phyloP scores from a whole-genome alignment of 2,888 invertebrate species.

The Amphipoea oculea region DNA sequence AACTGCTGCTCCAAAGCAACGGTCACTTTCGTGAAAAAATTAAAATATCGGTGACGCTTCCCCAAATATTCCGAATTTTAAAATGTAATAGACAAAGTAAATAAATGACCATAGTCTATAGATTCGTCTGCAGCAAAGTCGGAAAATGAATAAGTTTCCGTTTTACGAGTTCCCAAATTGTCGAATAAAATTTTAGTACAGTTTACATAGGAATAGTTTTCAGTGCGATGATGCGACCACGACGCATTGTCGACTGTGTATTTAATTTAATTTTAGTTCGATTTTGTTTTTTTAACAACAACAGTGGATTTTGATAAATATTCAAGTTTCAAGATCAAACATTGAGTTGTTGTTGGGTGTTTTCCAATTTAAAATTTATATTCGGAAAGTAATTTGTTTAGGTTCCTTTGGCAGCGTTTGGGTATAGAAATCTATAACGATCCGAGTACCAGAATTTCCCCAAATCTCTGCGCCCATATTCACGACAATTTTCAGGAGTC shows the following conservation, averaged over 20 bases:
- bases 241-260: slow-evolving; percentile 13
- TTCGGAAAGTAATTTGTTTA: background rate
- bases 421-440: background rate
- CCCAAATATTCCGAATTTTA: background rate
- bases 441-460: background rate
- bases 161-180: slow-evolving; percentile 46
- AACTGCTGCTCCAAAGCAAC: background rate
- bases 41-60: too few species aligned
- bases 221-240: slow-evolving; percentile 28
- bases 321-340: background rate
- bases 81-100: slow-evolving; percentile 11
- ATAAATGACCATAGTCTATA: slow-evolving; percentile 17
- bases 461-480: background rate
- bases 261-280: slow-evolving; percentile 13
- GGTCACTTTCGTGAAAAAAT: background rate
- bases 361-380: too few species aligned
- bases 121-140: slow-evolving; percentile 24
- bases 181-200: slow-evolving; percentile 50
- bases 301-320: background rate
- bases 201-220: slow-evolving; percentile 42
- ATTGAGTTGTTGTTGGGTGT: background rate
- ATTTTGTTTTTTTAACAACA: slow-evolving; percentile 1
- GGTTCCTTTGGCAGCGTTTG: background rate
- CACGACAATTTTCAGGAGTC: background rate
- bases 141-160: slow-evolving; percentile 46